phyloP scores from a whole-genome alignment of 2,888 invertebrate species.

The Amphimallon solstitiale region DNA sequence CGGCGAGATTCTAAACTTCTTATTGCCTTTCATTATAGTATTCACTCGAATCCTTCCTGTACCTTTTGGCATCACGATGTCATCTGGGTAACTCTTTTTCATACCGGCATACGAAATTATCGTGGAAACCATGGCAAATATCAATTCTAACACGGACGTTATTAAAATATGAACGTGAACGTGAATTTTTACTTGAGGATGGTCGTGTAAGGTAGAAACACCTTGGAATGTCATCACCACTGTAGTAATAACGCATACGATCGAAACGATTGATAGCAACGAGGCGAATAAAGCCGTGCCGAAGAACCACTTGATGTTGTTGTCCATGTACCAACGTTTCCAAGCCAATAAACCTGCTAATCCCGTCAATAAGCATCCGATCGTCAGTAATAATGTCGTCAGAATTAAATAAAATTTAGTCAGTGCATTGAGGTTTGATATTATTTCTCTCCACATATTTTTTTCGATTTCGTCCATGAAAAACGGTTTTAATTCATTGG shows the following conservation, averaged over 20 bases:
- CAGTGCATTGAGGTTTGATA: background rate
- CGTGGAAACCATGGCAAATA: constrained; percentile 71
- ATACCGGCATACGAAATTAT: constrained; percentile 72
- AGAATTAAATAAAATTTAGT: constrained; percentile 19
- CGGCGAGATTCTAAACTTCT: constrained; percentile 65
- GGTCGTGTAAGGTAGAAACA: constrained; percentile 1
- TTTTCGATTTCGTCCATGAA: background rate
- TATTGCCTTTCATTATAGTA: constrained; percentile 68
- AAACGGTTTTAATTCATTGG: constrained; percentile 18
- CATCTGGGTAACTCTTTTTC: constrained; percentile 70
- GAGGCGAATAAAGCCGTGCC: constrained; percentile 65
- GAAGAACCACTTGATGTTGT: constrained; percentile 72
- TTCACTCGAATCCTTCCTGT: constrained; percentile 67
- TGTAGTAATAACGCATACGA: constrained; percentile 37
- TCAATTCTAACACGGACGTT: constrained; percentile 67
- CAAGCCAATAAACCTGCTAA: constrained; percentile 71
- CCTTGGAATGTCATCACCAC: constrained; percentile 20
- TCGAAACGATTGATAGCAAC: constrained; percentile 60
- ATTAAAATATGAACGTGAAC: constrained; percentile 70
- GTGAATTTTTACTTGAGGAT: constrained; percentile 15
- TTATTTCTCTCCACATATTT: background rate
- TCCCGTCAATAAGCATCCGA: constrained; percentile 67
- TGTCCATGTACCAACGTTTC: constrained; percentile 74
- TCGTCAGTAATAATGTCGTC: constrained; percentile 45
- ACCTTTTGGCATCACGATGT: constrained; percentile 58